Evolutionary conservation across 2,888 invertebrate genomes (phyloP).

Genomic region (Lasioglossum pauxillum): DNA sequence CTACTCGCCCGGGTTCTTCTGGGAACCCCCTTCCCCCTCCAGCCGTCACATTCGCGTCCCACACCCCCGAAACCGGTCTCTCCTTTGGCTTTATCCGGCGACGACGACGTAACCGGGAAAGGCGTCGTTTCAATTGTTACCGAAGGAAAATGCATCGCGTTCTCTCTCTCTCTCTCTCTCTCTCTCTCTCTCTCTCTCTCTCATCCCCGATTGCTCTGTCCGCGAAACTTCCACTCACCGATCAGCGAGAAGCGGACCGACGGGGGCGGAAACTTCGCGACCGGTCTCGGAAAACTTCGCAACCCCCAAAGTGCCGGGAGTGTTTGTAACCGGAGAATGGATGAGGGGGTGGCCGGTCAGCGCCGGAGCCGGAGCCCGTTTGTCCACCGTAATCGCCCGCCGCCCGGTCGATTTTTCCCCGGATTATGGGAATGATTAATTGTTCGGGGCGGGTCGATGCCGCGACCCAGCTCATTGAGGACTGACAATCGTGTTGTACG

Average conservation of each 20-base stretch:
- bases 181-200: neutral
- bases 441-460: constrained; percentile 19
- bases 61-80: constrained; percentile 1
- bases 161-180: neutral
- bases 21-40: constrained; percentile 21
- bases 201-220: neutral
- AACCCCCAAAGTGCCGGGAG: neutral
- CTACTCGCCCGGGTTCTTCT: constrained; percentile 18
- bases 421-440: constrained; percentile 49
- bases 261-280: constrained; percentile 34
- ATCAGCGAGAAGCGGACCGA: constrained; percentile 8
- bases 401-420: constrained; percentile 18
- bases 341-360: neutral
- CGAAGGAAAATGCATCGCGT: constrained; percentile 66
- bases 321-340: constrained; percentile 11
- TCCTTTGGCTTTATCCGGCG: neutral
- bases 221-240: constrained; percentile 31
- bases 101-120: constrained; percentile 54
- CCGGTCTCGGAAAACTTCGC: constrained; percentile 8
- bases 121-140: constrained; percentile 74
- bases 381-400: constrained; percentile 16
- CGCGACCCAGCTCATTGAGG: constrained; percentile 48
- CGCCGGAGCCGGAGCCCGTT: neutral
- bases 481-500: constrained; percentile 30
- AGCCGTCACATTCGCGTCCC: constrained; percentile 12